Evolutionary conservation across 2,888 invertebrate genomes (phyloP), one percentile per base, ranked within the genome.

Genomic region (Dicycla oo): DNA sequence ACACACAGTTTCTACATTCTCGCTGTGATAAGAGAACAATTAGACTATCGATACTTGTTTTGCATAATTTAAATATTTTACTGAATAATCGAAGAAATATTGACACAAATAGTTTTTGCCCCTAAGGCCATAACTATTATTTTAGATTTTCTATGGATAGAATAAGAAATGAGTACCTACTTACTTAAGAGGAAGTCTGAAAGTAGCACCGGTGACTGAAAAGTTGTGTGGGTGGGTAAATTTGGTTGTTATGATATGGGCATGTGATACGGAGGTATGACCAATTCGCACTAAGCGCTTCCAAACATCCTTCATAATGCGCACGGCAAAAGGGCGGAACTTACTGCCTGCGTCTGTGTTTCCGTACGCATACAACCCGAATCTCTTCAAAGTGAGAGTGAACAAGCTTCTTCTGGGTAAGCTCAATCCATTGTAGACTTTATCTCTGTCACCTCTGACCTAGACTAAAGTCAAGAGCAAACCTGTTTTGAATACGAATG

Each of bases 21-120:
- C 18, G 13, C n/a, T 18, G 3, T 60, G 74, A 75, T 75, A 75
- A 77, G 11, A 20, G n/a, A 56, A 38, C 60, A 61, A 61, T 56
- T 56, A 61, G 20, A 23, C 34, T 38, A 54, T 20, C 30, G n/a
- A 61, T 61, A 56, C 13, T 15, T n/a, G 47, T 54, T 43, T 10
- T 3, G 54, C 38, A 8, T 38, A 56, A 60, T 76, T 60, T 43
- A 34, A 60, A 40, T 53, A 23, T 47, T 61, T 69, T 26, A 23
- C n/a, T 43, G 2, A 43, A 43, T 0, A 20, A 43, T 7, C 11
- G n/a, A 20, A 61, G 43, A 15, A 18, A 57, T 34, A 8, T n/a
- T 34, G 20, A n/a, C 23, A 23, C 11, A 11, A 40, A 18, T 38
- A 0, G 11, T 23, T 23, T 40, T 40, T 40, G 18, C 4, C 7